Percentiles rank a stretch among this genome's conserved stretches.
Evolutionary conservation across 2,797 vertebrate genomes (phyloP).

Genomic region (Eulemur mongoz): DNA sequence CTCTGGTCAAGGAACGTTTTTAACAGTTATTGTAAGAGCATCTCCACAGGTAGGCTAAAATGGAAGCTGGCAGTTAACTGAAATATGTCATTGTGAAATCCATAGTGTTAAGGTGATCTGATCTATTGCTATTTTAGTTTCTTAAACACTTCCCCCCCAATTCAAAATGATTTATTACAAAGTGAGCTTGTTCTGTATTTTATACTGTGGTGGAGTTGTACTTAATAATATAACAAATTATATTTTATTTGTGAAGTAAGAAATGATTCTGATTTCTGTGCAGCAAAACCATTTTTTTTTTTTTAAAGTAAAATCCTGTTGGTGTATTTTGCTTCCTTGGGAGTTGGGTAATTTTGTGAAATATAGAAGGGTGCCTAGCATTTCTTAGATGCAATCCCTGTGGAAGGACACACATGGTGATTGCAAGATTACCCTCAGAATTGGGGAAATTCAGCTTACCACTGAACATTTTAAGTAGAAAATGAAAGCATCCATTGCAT

Average conservation of each 20-base stretch:
- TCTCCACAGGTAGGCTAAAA: neutral
- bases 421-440: slow-evolving; percentile 49
- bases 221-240: slow-evolving; percentile 27
- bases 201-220: neutral
- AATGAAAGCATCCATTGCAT: slow-evolving; percentile 45
- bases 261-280: slow-evolving; percentile 20
- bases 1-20: neutral
- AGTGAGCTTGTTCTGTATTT: slow-evolving; percentile 13
- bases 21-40: slow-evolving; percentile 23
- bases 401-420: neutral
- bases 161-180: slow-evolving; percentile 10
- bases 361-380: neutral
- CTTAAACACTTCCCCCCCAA: neutral
- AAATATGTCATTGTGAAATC: slow-evolving; percentile 5
- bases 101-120: neutral
- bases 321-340: slow-evolving; percentile 38
- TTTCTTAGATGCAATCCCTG: slow-evolving; percentile 27
- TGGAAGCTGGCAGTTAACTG: slow-evolving; percentile 37
- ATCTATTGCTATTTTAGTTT: neutral
- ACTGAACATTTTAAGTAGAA: slow-evolving; percentile 67
- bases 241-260: slow-evolving; percentile 2
- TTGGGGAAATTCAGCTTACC: slow-evolving; percentile 25
- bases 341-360: slow-evolving; percentile 48
- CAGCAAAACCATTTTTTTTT: neutral
- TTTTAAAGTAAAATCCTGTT: neutral